These are phyloP conservation scores for Melopsittacus undulatus DNA, from an alignment of 2,797 vertebrate species.

Conservation along the genomic window DNA sequence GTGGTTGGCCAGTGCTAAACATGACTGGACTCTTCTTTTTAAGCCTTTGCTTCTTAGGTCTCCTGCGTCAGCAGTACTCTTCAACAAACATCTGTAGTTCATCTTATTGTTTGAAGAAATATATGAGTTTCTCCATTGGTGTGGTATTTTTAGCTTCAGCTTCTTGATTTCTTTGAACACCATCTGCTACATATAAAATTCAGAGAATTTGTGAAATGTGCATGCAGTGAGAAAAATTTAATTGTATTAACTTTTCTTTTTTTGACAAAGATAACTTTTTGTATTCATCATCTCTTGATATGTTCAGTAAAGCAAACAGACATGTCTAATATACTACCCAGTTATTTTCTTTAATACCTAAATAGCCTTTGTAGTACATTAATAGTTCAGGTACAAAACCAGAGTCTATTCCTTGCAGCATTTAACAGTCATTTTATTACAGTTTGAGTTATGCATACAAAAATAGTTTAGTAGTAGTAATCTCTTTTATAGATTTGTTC, in stretches of 20 bases:
- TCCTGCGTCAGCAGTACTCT: slow-evolving; percentile 81
- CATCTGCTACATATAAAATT: slow-evolving; percentile 90
- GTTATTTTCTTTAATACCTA: not conserved
- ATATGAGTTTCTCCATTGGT: slow-evolving; percentile 80
- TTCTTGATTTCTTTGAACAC: slow-evolving; percentile 84
- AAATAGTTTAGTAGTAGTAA: not conserved
- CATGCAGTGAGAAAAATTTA: slow-evolving; percentile 72
- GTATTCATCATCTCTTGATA: not conserved
- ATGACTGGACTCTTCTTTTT: slow-evolving; percentile 80
- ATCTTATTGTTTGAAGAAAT: slow-evolving; percentile 90
- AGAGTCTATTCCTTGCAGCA: not conserved
- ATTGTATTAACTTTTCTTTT: slow-evolving; percentile 50
- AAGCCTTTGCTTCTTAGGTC: slow-evolving; percentile 75
- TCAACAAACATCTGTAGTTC: slow-evolving; percentile 90
- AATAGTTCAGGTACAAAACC: not conserved
- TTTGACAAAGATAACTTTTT: slow-evolving; percentile 1
- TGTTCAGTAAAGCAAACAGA: not conserved
- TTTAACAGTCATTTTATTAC: not conserved
- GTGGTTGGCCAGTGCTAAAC: slow-evolving; percentile 78
- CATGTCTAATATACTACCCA: not conserved
- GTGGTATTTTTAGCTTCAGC: slow-evolving; percentile 78
- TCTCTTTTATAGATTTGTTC: not conserved
- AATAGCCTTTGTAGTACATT: not conserved
- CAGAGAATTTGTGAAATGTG: slow-evolving; percentile 77
- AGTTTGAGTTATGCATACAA: not conserved